Conservation (phyloP, 2,797 vertebrate species). For the Acanthurus leucopareius region DNA sequence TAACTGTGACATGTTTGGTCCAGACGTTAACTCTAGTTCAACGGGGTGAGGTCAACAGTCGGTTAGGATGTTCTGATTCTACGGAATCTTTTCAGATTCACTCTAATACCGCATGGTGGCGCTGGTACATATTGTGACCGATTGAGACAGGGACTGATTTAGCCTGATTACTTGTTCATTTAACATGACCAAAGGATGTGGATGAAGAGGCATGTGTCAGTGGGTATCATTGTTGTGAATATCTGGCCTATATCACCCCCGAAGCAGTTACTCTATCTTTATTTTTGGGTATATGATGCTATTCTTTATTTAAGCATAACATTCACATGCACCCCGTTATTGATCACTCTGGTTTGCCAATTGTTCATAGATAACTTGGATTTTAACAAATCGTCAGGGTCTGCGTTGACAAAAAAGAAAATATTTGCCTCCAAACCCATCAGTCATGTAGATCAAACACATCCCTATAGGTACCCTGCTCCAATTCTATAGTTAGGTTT, state of each 20-base stretch:
- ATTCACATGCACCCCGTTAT: background rate
- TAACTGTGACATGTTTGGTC: background rate
- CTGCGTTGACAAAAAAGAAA: background rate
- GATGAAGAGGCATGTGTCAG: background rate
- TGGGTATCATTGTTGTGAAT: background rate
- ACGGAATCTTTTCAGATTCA: background rate
- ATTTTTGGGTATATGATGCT: background rate
- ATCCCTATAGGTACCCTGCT: background rate
- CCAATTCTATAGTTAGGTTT: background rate
- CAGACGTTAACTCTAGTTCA: background rate
- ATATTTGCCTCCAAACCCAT: background rate
- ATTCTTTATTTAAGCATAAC: background rate
- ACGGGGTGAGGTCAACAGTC: constrained; percentile 49
- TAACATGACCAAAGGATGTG: constrained; percentile 7
- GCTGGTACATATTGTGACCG: constrained; percentile 17
- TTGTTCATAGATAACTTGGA: background rate
- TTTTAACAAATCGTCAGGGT: background rate
- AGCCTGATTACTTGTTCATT: constrained; percentile 11
- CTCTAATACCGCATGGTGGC: constrained; percentile 45
- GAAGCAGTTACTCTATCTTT: background rate
- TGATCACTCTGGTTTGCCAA: no score
- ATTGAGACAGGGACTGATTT: background rate
- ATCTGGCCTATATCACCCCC: background rate
- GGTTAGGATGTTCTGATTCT: constrained; percentile 15
- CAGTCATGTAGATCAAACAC: background rate